These are phyloP conservation scores for Agonopterix heracliana DNA, from an alignment of 2,888 invertebrate genomes.

Conservation along the genomic window DNA sequence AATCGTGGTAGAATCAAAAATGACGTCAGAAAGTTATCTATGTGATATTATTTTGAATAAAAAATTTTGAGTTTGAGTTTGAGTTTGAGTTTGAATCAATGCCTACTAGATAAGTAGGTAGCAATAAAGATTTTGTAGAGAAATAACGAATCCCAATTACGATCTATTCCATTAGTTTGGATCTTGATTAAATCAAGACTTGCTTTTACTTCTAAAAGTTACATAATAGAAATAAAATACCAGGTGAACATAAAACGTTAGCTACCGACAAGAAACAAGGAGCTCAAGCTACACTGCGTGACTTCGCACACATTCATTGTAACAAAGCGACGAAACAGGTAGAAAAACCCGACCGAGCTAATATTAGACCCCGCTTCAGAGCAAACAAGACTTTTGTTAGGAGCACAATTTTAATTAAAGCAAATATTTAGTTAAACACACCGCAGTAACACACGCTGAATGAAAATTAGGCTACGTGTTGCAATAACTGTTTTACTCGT, in stretches of 20 bases:
- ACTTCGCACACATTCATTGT: constrained; percentile 54
- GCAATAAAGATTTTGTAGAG: too few relatives aligned
- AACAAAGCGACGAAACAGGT: constrained; percentile 50
- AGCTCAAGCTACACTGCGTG: constrained; percentile 46
- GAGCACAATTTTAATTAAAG: constrained; percentile 51
- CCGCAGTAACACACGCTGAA: not conserved
- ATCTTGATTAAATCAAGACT: too few relatives aligned
- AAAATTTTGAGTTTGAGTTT: too few relatives aligned
- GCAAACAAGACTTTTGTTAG: constrained; percentile 42
- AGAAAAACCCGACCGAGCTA: constrained; percentile 48
- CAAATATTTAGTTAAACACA: constrained; percentile 33
- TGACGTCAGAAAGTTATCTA: too few relatives aligned
- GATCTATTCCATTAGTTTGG: too few relatives aligned
- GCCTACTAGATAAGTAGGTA: too few relatives aligned
- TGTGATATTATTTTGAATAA: too few relatives aligned
- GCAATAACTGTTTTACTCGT: too few relatives aligned
- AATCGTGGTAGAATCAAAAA: too few relatives aligned
- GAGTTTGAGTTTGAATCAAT: too few relatives aligned
- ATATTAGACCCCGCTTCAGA: constrained; percentile 47
- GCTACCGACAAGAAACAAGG: constrained; percentile 44
- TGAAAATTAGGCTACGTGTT: not conserved
- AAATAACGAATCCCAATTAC: too few relatives aligned
- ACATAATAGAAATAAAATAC: constrained; percentile 19
- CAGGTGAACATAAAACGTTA: constrained; percentile 39
- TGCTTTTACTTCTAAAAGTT: too few relatives aligned